These are phyloP conservation scores for Hyla sarda DNA, from an alignment of 2,113 vertebrate species.

Conservation along the genomic window DNA sequence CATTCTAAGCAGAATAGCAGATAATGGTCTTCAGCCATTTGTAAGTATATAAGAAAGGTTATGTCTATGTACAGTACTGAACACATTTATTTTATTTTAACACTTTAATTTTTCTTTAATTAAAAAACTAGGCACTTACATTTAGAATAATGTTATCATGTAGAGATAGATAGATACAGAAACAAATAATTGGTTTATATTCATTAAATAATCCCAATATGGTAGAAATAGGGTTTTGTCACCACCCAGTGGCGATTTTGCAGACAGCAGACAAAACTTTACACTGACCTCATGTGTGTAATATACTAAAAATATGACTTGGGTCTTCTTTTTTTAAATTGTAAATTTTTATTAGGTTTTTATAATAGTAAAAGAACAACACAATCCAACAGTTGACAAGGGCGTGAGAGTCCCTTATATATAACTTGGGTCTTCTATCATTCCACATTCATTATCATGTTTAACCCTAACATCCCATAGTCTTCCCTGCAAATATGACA, in stretches of 20 bases:
- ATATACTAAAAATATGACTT: neutral
- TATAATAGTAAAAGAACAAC: too few species aligned
- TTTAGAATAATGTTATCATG: neutral
- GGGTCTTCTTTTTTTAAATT: too few species aligned
- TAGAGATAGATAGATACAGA: neutral
- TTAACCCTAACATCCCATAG: too few species aligned
- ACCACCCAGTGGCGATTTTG: conserved; percentile 26
- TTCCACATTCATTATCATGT: too few species aligned
- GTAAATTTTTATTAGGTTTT: too few species aligned
- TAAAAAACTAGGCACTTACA: neutral
- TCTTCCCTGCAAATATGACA: too few species aligned
- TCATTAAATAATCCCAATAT: neutral
- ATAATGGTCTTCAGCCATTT: neutral
- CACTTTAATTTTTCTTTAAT: neutral
- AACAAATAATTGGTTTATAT: neutral
- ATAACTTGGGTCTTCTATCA: neutral
- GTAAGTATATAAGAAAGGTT: neutral
- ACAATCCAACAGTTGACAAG: too few species aligned
- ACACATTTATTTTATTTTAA: neutral
- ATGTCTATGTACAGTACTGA: neutral
- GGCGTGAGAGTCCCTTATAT: neutral
- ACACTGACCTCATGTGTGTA: neutral
- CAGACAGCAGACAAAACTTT: neutral
- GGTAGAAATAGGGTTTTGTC: neutral
- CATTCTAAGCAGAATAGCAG: neutral